A percentile compares a stretch with the other conserved stretches of the same genome.
Conservation (phyloP, 2,113 vertebrate genomes). For the Raja brachyura region DNA sequence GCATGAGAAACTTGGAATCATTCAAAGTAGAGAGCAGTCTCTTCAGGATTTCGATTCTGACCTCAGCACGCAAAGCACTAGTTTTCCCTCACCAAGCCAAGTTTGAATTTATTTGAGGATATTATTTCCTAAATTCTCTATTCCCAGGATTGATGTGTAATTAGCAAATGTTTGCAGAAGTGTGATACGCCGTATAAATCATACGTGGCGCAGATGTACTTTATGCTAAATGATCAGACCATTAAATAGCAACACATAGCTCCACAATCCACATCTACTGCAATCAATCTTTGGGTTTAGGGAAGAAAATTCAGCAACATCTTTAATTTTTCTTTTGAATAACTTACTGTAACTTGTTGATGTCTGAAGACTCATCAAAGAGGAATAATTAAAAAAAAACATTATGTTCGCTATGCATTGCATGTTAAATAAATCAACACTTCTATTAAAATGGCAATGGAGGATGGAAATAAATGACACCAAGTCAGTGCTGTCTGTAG, state of each 20-base stretch:
- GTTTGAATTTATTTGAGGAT: slow-evolving; percentile 7
- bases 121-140: slow-evolving; percentile 11
- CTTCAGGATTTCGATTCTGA: slow-evolving; percentile 16
- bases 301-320: neutral
- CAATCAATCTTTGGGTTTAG: neutral
- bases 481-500: neutral
- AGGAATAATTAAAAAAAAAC: neutral
- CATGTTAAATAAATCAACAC: neutral
- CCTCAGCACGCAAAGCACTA: neutral
- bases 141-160: slow-evolving; percentile 6
- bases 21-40: slow-evolving; percentile 1
- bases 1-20: neutral
- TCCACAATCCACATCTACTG: neutral
- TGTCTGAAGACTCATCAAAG: neutral
- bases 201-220: neutral
- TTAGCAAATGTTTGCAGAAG: neutral
- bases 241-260: neutral
- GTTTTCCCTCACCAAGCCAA: neutral
- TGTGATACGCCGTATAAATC: neutral
- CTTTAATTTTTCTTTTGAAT: neutral
- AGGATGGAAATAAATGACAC: neutral
- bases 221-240: neutral
- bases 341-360: neutral
- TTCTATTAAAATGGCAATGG: neutral
- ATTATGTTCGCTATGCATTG: neutral